Conservation (phyloP, 2,113 vertebrate species). For the Cheirogaleus medius region DNA sequence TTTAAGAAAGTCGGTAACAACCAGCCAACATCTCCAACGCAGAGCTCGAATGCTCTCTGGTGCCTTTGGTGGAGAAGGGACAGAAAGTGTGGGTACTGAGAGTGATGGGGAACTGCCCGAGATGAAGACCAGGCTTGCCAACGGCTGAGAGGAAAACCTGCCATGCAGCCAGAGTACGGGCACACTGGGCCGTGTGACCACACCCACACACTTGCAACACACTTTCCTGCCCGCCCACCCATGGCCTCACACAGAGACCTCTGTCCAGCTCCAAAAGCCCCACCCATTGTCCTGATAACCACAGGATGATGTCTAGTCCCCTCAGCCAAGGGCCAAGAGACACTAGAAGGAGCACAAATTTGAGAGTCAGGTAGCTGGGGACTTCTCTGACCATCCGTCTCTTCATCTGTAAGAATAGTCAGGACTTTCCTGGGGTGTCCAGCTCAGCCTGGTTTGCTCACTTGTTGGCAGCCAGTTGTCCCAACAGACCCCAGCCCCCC, state of each 20-base stretch:
- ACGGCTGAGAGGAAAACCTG: background rate
- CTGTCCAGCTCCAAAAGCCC: background rate
- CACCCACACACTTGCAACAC: rapidly evolving
- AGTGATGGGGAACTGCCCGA: rapidly evolving
- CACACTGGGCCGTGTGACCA: rapidly evolving
- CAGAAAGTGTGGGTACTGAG: rapidly evolving
- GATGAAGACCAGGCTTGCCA: background rate
- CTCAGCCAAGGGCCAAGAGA: background rate
- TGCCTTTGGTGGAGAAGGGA: background rate
- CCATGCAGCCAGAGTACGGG: no score
- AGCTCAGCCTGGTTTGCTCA: rapidly evolving
- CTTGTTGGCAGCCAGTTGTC: background rate
- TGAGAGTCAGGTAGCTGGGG: background rate
- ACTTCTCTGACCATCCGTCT: background rate
- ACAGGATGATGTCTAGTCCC: rapidly evolving
- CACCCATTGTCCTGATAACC: rapidly evolving
- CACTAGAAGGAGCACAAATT: rapidly evolving
- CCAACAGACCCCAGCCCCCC: background rate
- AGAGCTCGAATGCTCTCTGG: rapidly evolving
- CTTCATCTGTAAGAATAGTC: rapidly evolving
- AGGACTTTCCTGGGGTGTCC: rapidly evolving
- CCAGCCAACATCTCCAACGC: background rate
- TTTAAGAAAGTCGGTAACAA: background rate
- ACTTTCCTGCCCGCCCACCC: background rate
- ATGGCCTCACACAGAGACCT: rapidly evolving